phyloP scores from a whole-genome alignment of 2,888 invertebrate genomes.

The Stenolophus ochropezus region DNA sequence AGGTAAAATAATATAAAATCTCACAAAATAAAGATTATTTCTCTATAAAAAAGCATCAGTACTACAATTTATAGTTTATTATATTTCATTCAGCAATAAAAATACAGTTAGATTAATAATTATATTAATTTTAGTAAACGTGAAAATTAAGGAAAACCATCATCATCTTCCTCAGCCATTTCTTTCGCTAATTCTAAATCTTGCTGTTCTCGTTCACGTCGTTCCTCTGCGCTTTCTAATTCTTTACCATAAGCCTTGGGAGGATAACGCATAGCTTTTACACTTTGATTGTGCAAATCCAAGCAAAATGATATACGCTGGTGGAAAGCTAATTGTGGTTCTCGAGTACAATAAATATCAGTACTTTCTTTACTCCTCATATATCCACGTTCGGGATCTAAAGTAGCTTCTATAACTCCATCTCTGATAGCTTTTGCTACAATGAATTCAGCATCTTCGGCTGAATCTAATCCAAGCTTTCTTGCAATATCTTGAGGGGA shows the following conservation, averaged over 20 bases:
- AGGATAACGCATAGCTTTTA: conserved; percentile 99
- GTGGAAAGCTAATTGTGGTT: conserved; percentile 97
- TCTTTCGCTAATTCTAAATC: conserved; percentile 99
- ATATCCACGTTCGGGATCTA: conserved; percentile 96
- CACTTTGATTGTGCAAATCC: conserved; percentile 98
- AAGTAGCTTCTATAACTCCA: conserved; percentile 97
- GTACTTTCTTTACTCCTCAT: conserved; percentile 98
- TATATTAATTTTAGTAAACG: conserved; percentile 37
- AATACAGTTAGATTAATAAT: conserved; percentile 54
- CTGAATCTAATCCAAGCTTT: conserved; percentile 94
- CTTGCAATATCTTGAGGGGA: conserved; percentile 95
- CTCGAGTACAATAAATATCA: conserved; percentile 97
- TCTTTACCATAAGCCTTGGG: conserved; percentile 99
- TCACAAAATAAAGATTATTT: no score
- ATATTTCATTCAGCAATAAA: conserved; percentile 43
- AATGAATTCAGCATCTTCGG: conserved; percentile 99
- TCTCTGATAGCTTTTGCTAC: conserved; percentile 98
- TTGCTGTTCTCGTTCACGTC: conserved; percentile 96
- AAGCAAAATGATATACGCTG: conserved; percentile 98
- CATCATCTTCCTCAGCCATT: conserved; percentile 99
- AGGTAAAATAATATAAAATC: no score
- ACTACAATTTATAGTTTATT: conserved; percentile 34
- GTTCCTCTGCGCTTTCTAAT: conserved; percentile 96
- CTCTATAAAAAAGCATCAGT: no score
- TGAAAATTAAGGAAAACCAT: conserved; percentile 80